phyloP scores from a whole-genome alignment of 2,888 invertebrate genomes.

The Patella pellucida region DNA sequence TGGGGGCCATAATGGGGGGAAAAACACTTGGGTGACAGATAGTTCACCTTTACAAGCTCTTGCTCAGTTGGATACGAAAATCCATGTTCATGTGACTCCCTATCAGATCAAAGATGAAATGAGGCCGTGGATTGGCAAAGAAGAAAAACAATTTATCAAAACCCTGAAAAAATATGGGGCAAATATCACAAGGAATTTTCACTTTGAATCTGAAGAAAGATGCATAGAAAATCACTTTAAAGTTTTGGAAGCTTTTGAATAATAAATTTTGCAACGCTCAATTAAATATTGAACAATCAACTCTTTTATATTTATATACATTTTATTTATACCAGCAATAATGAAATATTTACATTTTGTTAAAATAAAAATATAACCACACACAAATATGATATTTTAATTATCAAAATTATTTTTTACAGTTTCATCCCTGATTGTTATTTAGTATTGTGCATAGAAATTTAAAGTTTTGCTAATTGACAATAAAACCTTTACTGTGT shows the following conservation, averaged over 20 bases:
- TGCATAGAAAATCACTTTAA: slow-evolving; percentile 84
- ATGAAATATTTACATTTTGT: too few relatives aligned
- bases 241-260: slow-evolving; percentile 73
- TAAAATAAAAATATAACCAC: too few relatives aligned
- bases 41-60: slow-evolving; percentile 81
- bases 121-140: slow-evolving; percentile 87
- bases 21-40: slow-evolving; percentile 90
- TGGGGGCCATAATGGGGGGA: slow-evolving; percentile 90
- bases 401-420: too few relatives aligned
- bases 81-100: slow-evolving; percentile 89
- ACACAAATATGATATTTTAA: too few relatives aligned
- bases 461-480: too few relatives aligned
- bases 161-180: slow-evolving; percentile 79
- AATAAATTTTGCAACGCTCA: too few relatives aligned
- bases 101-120: slow-evolving; percentile 87
- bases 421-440: too few relatives aligned
- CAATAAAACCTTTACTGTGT: too few relatives aligned
- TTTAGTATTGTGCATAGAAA: too few relatives aligned
- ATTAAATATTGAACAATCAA: too few relatives aligned
- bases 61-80: slow-evolving; percentile 75
- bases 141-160: slow-evolving; percentile 83
- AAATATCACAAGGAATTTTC: slow-evolving; percentile 77
- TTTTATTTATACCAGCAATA: too few relatives aligned
- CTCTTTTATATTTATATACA: too few relatives aligned
- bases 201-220: slow-evolving; percentile 76